These are phyloP conservation scores for Choristoneura rosaceana DNA, from an alignment of 2,888 invertebrate species.

Conservation along the genomic window DNA sequence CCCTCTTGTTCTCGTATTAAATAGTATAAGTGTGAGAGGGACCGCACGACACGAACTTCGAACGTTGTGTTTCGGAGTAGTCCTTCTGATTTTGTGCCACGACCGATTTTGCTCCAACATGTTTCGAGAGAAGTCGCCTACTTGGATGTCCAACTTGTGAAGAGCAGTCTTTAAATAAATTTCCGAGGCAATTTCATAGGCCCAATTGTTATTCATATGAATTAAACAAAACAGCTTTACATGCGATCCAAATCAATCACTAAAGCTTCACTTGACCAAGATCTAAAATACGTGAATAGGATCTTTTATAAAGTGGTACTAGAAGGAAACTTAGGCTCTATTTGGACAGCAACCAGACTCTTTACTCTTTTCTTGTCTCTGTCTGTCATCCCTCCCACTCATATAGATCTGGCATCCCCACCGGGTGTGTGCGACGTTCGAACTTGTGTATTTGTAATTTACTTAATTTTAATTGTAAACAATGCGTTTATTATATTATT, in stretches of 20 bases:
- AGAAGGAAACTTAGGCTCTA: neutral
- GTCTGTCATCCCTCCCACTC: slow-evolving; percentile 41
- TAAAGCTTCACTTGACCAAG: too few species aligned
- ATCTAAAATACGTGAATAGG: too few species aligned
- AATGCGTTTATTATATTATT: slow-evolving; percentile 76
- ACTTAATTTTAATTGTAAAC: slow-evolving; percentile 80
- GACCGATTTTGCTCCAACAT: too few species aligned
- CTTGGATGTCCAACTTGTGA: neutral
- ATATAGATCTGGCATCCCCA: slow-evolving; percentile 73
- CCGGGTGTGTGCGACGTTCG: slow-evolving; percentile 79
- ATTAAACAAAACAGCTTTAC: too few species aligned
- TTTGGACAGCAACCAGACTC: slow-evolving; percentile 7
- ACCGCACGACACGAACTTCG: too few species aligned
- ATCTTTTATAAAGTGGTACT: neutral
- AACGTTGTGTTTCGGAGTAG: too few species aligned
- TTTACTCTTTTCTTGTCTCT: slow-evolving; percentile 31
- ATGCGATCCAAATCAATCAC: too few species aligned
- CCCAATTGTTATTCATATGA: neutral
- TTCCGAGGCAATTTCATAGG: neutral
- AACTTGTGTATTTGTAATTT: slow-evolving; percentile 79
- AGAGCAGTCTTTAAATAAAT: neutral
- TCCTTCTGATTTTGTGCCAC: too few species aligned
- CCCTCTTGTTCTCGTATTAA: too few species aligned
- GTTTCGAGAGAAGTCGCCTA: neutral
- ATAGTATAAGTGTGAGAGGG: too few species aligned